Evolutionary conservation across 2,888 invertebrate genomes (phyloP), one percentile per base, ranked within the genome.

Genomic region (Epinotia nisella): DNA sequence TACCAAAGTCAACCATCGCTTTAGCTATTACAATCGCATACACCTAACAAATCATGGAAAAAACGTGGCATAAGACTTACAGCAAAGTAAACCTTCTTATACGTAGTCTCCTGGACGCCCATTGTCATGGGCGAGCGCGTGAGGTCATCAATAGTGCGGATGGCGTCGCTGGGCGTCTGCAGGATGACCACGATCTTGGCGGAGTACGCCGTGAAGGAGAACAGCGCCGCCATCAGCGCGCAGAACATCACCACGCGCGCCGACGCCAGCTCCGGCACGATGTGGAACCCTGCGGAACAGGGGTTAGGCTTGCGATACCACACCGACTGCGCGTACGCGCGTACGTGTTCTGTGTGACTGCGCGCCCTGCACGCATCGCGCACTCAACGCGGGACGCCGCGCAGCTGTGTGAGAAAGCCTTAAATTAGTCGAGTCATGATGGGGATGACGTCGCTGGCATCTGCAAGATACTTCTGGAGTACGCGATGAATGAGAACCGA

Each of bases 151-250:
- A 95, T 84, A 17, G 94, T 91, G 71, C 86, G 90, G 70, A 95
- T 90, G 19, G 95, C 94, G 79, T 93, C 86, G 83, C 95, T 95
- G n/a, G 95, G 95, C 77, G 94, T 93, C 85, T 95, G 95, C 77
- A 95, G 87, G 74, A 95, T 87, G 15, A 95, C 94, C 76, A 95
- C 95, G 76, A 95, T 94, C 86, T 95, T 95, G 24, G 95, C 95
- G n/a, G 95, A 95, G 85, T 95, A 95, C 0, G 95, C 94, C 3
- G 95, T 95, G 82, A 95, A 95, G 41, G 94, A 83, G 84, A 95
- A 95, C 61, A 95, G 83, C 0, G 95, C 90, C 0, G 94, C 87
- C 64, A 95, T 84, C 78, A 95, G 91, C 64, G 94, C 91, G 70
- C 92, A 91, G 77, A 95, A 94, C 78, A 95, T 92, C 62, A 94